phyloP scores from a whole-genome alignment of 2,888 invertebrate genomes.

The Nemoura dubitans region DNA sequence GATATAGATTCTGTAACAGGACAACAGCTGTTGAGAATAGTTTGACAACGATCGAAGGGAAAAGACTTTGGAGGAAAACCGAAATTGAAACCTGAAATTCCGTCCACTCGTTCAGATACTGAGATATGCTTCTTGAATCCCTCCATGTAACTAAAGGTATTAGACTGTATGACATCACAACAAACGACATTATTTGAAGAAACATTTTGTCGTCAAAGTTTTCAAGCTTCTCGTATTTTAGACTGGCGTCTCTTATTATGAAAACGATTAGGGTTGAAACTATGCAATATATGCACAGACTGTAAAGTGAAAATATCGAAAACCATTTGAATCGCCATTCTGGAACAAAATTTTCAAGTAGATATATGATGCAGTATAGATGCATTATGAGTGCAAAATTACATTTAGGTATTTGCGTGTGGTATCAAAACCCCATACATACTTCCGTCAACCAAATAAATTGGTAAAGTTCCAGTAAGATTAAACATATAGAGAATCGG shows the following conservation, averaged over 20 bases:
- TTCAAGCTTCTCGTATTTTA: background rate
- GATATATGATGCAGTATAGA: background rate
- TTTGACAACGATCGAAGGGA: no score
- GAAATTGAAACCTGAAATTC: background rate
- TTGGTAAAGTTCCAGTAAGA: background rate
- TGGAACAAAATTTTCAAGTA: background rate
- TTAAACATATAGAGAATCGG: background rate
- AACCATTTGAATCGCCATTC: background rate
- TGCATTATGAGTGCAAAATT: no score
- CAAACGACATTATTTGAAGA: background rate
- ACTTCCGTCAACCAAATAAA: background rate
- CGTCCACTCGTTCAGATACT: background rate
- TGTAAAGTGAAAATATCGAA: background rate
- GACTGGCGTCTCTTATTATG: background rate
- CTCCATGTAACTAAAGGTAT: background rate
- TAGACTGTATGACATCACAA: background rate
- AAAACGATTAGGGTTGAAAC: background rate
- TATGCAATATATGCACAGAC: background rate
- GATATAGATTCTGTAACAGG: background rate
- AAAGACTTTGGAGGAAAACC: no score
- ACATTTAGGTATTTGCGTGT: no score
- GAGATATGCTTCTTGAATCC: background rate
- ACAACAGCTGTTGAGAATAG: background rate
- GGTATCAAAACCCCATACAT: background rate
- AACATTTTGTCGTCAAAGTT: background rate